Evolutionary conservation across 2,113 vertebrate genomes (phyloP).

Genomic region (Zeus faber): DNA sequence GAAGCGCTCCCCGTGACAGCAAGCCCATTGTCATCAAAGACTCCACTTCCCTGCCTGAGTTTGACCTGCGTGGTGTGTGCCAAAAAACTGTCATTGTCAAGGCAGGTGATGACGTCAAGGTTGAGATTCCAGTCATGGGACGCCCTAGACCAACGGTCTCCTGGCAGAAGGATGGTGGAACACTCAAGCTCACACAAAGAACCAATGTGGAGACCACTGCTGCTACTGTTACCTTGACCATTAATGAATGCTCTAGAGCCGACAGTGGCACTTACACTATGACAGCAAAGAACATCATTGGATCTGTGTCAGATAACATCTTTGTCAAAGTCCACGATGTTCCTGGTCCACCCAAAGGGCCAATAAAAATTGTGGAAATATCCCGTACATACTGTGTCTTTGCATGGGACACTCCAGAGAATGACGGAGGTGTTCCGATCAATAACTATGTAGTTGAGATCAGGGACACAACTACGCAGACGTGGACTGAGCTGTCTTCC

Average conservation of each 20-base stretch:
- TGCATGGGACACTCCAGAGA: conserved; percentile 92
- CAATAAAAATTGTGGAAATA: conserved; percentile 91
- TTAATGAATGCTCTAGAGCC: conserved; percentile 86
- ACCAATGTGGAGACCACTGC: conserved; percentile 86
- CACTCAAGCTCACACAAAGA: conserved; percentile 89
- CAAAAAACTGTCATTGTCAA: conserved; percentile 92
- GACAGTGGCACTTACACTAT: conserved; percentile 88
- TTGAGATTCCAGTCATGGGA: conserved; percentile 94
- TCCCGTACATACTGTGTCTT: conserved; percentile 86
- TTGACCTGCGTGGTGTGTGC: conserved; percentile 90
- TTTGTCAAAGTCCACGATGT: conserved; percentile 92
- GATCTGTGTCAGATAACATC: conserved; percentile 87
- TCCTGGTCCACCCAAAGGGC: conserved; percentile 93
- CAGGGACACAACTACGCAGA: conserved; percentile 88
- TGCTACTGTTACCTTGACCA: conserved; percentile 85
- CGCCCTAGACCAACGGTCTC: conserved; percentile 89
- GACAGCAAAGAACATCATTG: conserved; percentile 90
- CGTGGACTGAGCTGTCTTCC: conserved; percentile 88
- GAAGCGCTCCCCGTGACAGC: conserved; percentile 90
- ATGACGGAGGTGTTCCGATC: conserved; percentile 96
- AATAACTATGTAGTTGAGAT: conserved; percentile 93
- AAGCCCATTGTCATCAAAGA: conserved; percentile 87
- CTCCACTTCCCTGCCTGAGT: conserved; percentile 86
- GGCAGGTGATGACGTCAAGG: conserved; percentile 94
- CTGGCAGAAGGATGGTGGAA: conserved; percentile 90